Base-by-base conservation (phyloP, 2,113 vertebrate species). In the Pteruthius melanotis region DNA sequence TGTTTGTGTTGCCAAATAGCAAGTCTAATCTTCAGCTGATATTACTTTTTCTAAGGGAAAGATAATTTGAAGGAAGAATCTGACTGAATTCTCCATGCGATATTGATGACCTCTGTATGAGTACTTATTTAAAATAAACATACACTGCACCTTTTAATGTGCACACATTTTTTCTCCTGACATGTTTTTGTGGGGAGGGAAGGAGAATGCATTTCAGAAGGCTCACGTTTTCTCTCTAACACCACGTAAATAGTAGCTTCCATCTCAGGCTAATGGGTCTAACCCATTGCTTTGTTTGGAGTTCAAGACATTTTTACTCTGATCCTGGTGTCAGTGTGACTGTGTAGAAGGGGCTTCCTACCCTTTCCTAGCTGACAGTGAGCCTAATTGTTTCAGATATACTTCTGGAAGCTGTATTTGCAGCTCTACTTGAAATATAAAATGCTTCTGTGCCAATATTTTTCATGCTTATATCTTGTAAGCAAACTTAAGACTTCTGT, bases 71-170 rank as follows among this genome's bases (percentile, higher is more conserved):
- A 94, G 68, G 22, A 75, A 81, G 60, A 75, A 77, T 74, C 33
- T 86, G 78, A 57, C 53, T 65, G 79, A 88, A 83, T 93, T 95
- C 12, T 93, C 54, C 7, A 8, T 40, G 21, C 79, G 30, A 47
- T 89, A 78, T 35, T 0, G 0, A 39, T 61, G n/a, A 37, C 69
- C 11, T 88, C 69, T 89, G 57, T 96, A 86, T 50, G 15, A 94
- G 37, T 88, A 63, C 93, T 94, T 95, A 83, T 45, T 93, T 88
- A 56, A 92, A 97, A 97, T 96, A 96, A 97, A 97, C 10, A 18
- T 56, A 50, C 37, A 37, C 45, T 49, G 35, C 64, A 86, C 56
- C 60, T 91, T 74, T 84, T 93, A 57, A 49, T 14, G 14, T 78
- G 86, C 13, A 33, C 8, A 22, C 1, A 3, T 45, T 70, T 88